These are phyloP conservation scores for Lasius platythorax DNA, from an alignment of 2,888 invertebrate genomes.

Conservation along the genomic window DNA sequence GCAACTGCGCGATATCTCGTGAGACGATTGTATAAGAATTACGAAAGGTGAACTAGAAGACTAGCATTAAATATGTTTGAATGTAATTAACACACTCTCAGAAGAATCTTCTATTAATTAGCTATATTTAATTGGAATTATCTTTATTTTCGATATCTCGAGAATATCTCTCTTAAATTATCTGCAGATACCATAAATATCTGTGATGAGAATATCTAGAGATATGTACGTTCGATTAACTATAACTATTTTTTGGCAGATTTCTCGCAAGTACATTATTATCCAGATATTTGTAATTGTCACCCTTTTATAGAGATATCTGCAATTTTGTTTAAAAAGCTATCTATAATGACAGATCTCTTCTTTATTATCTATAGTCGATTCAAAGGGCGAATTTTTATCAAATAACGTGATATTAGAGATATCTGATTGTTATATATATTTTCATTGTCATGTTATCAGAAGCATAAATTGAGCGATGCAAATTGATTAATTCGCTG, in stretches of 20 bases:
- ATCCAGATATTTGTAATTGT: conserved; percentile 6
- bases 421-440: not conserved
- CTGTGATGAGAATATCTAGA: conserved; percentile 14
- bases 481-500: conserved; percentile 68
- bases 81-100: not conserved
- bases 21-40: not conserved
- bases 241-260: not conserved
- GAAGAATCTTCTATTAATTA: not conserved
- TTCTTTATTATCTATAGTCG: not conserved
- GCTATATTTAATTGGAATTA: not conserved
- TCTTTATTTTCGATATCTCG: not conserved
- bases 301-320: not conserved
- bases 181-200: conserved; percentile 6
- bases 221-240: conserved; percentile 13
- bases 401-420: not conserved
- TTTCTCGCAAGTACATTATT: not conserved
- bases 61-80: not conserved
- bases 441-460: conserved; percentile 37
- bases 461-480: conserved; percentile 53
- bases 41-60: not conserved
- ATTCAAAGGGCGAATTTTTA: not conserved
- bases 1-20: not conserved
- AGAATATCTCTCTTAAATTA: conserved; percentile 1
- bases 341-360: not conserved
- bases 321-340: not conserved